These are phyloP conservation scores for Sterrhoptilus dennistouni DNA, from an alignment of 2,113 vertebrate species.

Conservation along the genomic window DNA sequence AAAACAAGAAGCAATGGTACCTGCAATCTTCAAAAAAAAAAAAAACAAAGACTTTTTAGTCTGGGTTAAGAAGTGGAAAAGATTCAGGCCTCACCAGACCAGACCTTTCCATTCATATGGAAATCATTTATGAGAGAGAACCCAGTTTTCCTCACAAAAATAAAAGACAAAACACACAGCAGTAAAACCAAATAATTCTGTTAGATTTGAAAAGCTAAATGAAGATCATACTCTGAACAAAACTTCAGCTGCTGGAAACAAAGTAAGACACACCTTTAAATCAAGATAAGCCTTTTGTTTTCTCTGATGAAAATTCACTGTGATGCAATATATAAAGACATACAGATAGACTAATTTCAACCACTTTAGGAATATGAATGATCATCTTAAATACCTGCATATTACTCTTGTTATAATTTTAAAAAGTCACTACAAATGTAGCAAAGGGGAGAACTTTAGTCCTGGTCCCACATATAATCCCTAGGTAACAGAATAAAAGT, in stretches of 20 bases:
- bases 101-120: not conserved
- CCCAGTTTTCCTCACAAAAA: not conserved
- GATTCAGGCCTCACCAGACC: not conserved
- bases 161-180: not conserved
- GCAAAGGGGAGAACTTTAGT: not conserved
- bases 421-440: not conserved
- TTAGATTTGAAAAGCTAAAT: not conserved
- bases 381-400: not conserved
- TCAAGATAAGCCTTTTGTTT: not conserved
- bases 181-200: not conserved
- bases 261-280: not conserved
- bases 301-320: not conserved
- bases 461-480: not conserved
- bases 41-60: not conserved
- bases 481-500: not conserved
- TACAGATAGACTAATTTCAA: not conserved
- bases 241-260: not conserved
- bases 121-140: not conserved
- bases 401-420: not conserved
- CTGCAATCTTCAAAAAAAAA: not conserved
- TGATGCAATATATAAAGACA: not conserved
- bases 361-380: not conserved
- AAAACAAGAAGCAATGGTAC: not conserved
- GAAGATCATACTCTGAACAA: not conserved
- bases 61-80: not conserved